Percentiles rank a stretch among this genome's conserved stretches.
Evolutionary conservation across 2,797 vertebrate species (phyloP).

Genomic region (Botia kubotai): DNA sequence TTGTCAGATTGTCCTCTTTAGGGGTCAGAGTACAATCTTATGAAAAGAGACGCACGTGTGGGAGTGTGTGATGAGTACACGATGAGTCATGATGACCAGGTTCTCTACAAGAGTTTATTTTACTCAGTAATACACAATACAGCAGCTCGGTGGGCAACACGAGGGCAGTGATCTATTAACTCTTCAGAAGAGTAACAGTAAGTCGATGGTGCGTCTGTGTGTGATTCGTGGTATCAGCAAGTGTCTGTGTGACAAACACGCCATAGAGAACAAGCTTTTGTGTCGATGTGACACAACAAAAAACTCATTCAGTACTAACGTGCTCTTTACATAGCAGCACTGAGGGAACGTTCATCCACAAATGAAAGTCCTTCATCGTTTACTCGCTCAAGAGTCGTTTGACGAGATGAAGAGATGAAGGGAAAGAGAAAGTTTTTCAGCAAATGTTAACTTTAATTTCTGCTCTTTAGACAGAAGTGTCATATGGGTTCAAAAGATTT

Average conservation of each 20-base stretch:
- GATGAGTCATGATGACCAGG: conserved; percentile 3
- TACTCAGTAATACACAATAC: not conserved
- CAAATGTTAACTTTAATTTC: not conserved
- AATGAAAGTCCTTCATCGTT: not conserved
- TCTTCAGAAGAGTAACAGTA: not conserved
- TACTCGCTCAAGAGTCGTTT: too few species aligned
- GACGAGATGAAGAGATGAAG: too few species aligned
- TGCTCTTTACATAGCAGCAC: not conserved
- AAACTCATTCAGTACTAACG: not conserved
- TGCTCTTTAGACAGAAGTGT: not conserved
- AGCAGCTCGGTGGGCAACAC: not conserved
- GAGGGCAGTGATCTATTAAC: not conserved
- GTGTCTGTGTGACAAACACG: not conserved
- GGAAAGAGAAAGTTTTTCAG: not conserved
- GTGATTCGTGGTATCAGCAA: not conserved
- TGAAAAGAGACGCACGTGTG: not conserved
- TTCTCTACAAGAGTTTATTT: not conserved
- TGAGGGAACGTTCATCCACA: not conserved
- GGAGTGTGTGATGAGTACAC: conserved; percentile 19
- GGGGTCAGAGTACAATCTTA: not conserved
- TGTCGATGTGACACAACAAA: not conserved
- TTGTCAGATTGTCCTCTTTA: not conserved
- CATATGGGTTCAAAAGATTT: not conserved
- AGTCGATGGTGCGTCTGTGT: not conserved
- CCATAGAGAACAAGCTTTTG: not conserved